These are phyloP conservation scores for Leuctra nigra DNA, from an alignment of 2,888 invertebrate genomes.

Conservation along the genomic window DNA sequence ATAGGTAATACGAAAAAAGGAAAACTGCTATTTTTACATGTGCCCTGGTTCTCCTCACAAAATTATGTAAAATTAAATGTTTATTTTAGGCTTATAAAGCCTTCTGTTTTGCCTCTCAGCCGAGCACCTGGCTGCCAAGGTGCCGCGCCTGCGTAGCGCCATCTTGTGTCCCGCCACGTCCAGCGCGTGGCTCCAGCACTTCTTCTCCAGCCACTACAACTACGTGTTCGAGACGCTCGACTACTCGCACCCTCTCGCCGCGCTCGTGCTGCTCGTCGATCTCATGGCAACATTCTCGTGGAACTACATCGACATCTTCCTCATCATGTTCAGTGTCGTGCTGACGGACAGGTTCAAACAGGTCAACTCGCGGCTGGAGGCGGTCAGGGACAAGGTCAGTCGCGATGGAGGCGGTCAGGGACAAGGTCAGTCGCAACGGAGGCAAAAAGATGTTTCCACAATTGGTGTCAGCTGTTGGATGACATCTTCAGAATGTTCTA, in stretches of 20 bases:
- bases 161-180: background rate
- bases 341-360: conserved; percentile 23
- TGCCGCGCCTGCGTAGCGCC: background rate
- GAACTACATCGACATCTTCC: conserved; percentile 27
- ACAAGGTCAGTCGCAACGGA: too few relatives aligned
- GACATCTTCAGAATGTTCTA: too few relatives aligned
- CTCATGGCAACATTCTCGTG: conserved; percentile 25
- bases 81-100: too few relatives aligned
- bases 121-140: conserved; percentile 1
- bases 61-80: too few relatives aligned
- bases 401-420: too few relatives aligned
- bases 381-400: conserved; percentile 5
- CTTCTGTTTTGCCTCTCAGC: too few relatives aligned
- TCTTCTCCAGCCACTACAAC: background rate
- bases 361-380: conserved; percentile 19
- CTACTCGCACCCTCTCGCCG: background rate
- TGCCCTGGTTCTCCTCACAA: too few relatives aligned
- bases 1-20: too few relatives aligned
- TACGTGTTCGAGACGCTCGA: background rate
- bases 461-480: too few relatives aligned
- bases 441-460: too few relatives aligned
- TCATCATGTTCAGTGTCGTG: conserved; percentile 23
- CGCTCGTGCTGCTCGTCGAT: conserved; percentile 13
- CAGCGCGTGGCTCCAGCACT: background rate
- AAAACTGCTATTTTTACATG: too few relatives aligned